Evolutionary conservation across 1,140 invertebrate species (phyloP).

Genomic region (Acromyrmex echinatior): DNA sequence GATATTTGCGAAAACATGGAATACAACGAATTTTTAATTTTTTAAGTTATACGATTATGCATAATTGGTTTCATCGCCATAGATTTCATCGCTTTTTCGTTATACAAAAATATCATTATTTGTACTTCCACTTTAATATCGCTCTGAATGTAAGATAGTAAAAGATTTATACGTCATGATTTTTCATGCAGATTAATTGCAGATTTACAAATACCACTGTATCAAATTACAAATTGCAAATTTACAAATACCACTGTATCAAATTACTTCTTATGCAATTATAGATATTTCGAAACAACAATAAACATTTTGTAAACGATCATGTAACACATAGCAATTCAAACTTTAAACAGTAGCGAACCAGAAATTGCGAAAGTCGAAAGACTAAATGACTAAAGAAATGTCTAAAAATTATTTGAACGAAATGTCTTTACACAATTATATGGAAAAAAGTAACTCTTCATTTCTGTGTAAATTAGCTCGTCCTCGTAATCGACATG

Average conservation of each 20-base stretch:
- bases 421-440: not conserved
- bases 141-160: not conserved
- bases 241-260: not conserved
- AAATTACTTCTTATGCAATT: constrained; percentile 1
- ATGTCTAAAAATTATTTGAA: not conserved
- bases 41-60: not conserved
- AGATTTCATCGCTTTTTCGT: not conserved
- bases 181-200: not conserved
- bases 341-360: not conserved
- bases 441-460: not conserved
- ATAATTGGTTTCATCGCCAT: not conserved
- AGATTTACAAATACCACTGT: not conserved
- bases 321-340: not conserved
- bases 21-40: constrained; percentile 37
- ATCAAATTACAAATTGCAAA: not conserved
- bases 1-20: not conserved
- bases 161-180: not conserved
- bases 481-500: constrained; percentile 1
- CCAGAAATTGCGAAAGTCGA: not conserved
- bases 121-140: not conserved
- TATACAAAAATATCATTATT: not conserved
- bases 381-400: not conserved
- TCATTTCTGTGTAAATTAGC: constrained; percentile 6
- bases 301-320: constrained; percentile 12
- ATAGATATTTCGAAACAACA: not conserved